Evolutionary conservation across 2,888 invertebrate genomes (phyloP), one percentile per base, ranked within the genome.

Genomic region (Tipula lateralis): DNA sequence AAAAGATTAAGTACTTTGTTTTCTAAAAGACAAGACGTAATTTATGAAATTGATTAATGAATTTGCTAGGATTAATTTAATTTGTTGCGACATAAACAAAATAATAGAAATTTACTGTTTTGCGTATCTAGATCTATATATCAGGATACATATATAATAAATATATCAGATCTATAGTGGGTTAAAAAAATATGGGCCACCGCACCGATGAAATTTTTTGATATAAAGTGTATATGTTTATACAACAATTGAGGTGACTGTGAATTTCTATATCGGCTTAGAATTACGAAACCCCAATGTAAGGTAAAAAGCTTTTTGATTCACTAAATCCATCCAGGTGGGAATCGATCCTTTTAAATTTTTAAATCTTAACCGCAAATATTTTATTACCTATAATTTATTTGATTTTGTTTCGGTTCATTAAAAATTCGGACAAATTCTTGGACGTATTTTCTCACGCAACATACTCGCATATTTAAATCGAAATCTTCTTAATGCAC

Each of bases 11-110:
- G 66, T 24, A 66, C 66, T 66, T 66, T 66, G 66, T 66, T 66
- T 66, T 66, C 16, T 66, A 24, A 66, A 19, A 66, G 19, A 66
- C 66, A 66, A 66, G 66, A 66, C 19, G 24, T 66, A 66, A 66
- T 66, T 66, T 66, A 66, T 66, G 66, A 66, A 66, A 66, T 66
- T 66, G 66, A 66, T 66, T 66, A 66, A 66, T 66, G 66, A 66
- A 66, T 66, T 66, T 24, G 66, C 66, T 24, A 24, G 66, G 66
- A 66, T 66, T 66, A 66, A 66, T 66, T 66, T 66, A 66, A 66
- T 66, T 66, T 66, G 44, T 3, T n/a, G n/a, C n/a, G 16, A 7
- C 44, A 50, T 50, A 39, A 13, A 5, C 44, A 50, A 12, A 50
- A 16, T 50, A 50, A 50, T 50, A 50, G 44, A 66, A 19, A 66